These are phyloP conservation scores for Potamarius usumacintae DNA, from an alignment of 2,113 vertebrate genomes.

Conservation along the genomic window DNA sequence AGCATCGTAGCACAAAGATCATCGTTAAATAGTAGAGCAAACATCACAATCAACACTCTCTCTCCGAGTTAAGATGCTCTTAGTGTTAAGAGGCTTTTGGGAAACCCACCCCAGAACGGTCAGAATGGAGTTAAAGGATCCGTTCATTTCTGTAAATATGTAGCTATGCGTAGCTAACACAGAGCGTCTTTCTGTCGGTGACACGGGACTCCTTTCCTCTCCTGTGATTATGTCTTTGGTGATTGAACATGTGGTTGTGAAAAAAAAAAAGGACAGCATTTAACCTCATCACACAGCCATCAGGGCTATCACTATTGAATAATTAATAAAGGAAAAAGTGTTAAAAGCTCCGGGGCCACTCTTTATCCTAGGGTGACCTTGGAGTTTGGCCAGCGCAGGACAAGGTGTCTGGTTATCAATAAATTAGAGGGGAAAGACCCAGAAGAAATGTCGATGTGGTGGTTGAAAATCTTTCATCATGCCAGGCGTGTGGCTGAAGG, in stretches of 20 bases:
- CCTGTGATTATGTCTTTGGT: background rate
- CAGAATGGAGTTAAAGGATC: too few species aligned
- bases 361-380: constrained; percentile 44
- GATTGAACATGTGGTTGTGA: background rate
- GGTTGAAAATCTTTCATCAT: constrained; percentile 37
- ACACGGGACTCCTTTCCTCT: background rate
- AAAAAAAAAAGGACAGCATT: constrained; percentile 18
- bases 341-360: background rate
- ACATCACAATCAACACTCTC: too few species aligned
- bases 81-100: too few species aligned
- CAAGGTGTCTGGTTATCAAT: constrained; percentile 42
- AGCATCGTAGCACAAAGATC: too few species aligned
- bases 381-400: constrained; percentile 7
- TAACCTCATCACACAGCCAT: constrained; percentile 38
- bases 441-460: constrained; percentile 22
- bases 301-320: background rate
- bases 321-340: background rate
- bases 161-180: background rate
- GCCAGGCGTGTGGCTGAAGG: constrained; percentile 16
- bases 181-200: background rate
- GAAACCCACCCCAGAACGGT: too few species aligned
- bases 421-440: constrained; percentile 34
- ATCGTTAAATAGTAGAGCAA: too few species aligned
- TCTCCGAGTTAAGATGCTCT: too few species aligned
- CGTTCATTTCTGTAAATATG: too few species aligned